Conservation (phyloP, 2,888 invertebrate species). For the Endotricha flammealis region DNA sequence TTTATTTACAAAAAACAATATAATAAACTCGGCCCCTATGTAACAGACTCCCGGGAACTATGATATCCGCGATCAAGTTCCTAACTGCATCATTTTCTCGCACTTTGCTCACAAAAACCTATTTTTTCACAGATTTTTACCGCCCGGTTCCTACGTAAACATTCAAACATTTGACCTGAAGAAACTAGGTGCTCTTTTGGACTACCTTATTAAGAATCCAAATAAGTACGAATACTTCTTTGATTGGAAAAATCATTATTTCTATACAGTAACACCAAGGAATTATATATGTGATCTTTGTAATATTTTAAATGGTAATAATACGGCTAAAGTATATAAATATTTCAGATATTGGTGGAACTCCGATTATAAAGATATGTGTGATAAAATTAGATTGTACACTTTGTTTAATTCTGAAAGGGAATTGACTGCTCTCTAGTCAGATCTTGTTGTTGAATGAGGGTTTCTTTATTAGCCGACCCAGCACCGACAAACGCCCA, state of each 20-base stretch:
- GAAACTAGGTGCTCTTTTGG: conserved; percentile 50
- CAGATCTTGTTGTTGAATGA: too few species aligned
- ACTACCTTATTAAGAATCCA: conserved; percentile 49
- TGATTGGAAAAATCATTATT: conserved; percentile 62
- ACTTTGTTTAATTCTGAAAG: conserved; percentile 28
- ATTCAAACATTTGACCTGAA: conserved; percentile 43
- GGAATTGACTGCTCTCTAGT: too few species aligned
- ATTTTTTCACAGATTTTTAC: conserved; percentile 51
- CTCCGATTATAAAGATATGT: conserved; percentile 38
- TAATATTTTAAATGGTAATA: conserved; percentile 36
- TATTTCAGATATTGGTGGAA: conserved; percentile 59
- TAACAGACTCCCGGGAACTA: too few species aligned
- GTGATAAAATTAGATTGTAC: conserved; percentile 34
- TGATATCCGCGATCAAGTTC: too few species aligned
- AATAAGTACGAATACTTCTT: conserved; percentile 50
- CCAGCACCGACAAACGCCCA: too few species aligned
- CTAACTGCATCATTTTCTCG: too few species aligned
- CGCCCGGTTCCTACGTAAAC: conserved; percentile 59
- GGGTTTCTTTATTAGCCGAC: too few species aligned
- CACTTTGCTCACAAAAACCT: too few species aligned
- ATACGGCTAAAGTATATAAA: conserved; percentile 19
- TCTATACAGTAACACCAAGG: conserved; percentile 36
- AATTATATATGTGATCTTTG: conserved; percentile 52
- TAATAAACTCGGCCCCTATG: too few species aligned
- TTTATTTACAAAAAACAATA: too few species aligned